Evolutionary conservation across 92 coral and sea anemone genomes (phyloP).

Genomic region (Palythoa caribaeorum): DNA sequence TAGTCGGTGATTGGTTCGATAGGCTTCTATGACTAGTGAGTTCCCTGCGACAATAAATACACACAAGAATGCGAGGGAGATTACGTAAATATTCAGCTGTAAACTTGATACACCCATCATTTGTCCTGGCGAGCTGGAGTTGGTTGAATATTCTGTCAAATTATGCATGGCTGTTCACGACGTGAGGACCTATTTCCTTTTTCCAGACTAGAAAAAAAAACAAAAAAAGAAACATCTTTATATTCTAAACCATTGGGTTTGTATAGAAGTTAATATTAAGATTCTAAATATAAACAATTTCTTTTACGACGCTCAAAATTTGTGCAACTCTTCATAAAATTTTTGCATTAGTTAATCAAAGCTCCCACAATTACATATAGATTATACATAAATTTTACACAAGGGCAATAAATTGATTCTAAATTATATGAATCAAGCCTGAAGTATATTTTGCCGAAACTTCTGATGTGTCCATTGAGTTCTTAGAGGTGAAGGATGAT

Average conservation of each 20-base stretch:
- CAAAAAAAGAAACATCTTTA: background rate
- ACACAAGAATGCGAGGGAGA: conserved; percentile 13
- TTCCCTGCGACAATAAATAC: conserved; percentile 28
- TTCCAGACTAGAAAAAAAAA: background rate
- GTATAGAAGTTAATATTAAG: background rate
- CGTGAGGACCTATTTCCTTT: background rate
- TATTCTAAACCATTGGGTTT: background rate
- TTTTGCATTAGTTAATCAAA: too few species aligned
- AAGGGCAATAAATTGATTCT: too few species aligned
- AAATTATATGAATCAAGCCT: too few species aligned
- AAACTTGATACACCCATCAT: conserved; percentile 6
- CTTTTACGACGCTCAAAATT: too few species aligned
- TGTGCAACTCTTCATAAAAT: too few species aligned
- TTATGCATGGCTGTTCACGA: background rate
- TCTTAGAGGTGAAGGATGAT: too few species aligned
- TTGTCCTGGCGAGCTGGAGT: background rate
- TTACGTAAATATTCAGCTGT: conserved; percentile 10
- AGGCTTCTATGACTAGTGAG: conserved; percentile 29
- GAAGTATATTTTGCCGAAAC: too few species aligned
- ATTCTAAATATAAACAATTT: too few species aligned
- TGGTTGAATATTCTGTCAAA: background rate
- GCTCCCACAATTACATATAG: too few species aligned
- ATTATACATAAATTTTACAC: too few species aligned
- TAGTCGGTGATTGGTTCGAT: conserved; percentile 20
- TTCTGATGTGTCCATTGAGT: too few species aligned